phyloP scores from a whole-genome alignment of 1,140 invertebrate species.

The Drosophila repleta region DNA sequence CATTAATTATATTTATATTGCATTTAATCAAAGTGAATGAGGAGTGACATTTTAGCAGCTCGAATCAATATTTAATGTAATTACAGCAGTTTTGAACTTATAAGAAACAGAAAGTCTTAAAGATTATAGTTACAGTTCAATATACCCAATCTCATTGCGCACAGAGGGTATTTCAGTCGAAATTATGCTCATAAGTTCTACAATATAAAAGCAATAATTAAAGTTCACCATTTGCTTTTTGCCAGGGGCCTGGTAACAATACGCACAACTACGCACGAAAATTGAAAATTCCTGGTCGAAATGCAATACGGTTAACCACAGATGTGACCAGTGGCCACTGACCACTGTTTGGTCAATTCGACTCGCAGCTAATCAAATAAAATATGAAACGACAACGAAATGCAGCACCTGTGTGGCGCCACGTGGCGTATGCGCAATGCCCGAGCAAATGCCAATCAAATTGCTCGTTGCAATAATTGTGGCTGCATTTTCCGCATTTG shows the following conservation, averaged over 20 bases:
- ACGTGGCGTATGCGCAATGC: conserved; percentile 24
- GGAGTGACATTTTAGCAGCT: not conserved
- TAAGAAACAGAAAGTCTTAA: too few relatives aligned
- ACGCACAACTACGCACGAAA: not conserved
- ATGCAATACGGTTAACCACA: conserved; percentile 30
- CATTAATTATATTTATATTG: conserved; percentile 24
- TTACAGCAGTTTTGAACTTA: too few relatives aligned
- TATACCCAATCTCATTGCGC: too few relatives aligned
- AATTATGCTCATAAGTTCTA: not conserved
- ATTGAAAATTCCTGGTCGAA: not conserved
- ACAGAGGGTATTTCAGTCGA: too few relatives aligned
- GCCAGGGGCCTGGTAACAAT: conserved; percentile 11
- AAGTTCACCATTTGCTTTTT: conserved; percentile 16
- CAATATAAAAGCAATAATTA: conserved; percentile 15
- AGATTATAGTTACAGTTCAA: too few relatives aligned
- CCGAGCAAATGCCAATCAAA: conserved; percentile 13
- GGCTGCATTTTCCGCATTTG: conserved; percentile 18
- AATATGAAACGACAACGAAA: conserved; percentile 20
- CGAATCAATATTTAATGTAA: too few relatives aligned
- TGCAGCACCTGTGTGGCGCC: conserved; percentile 11
- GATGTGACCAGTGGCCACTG: conserved; percentile 27
- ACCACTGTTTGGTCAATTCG: conserved; percentile 3
- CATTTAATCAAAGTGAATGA: not conserved
- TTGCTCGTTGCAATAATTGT: conserved; percentile 25
- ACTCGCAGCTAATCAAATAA: conserved; percentile 43